A percentile compares a stretch with the other conserved stretches of the same genome.
phyloP scores from a whole-genome alignment of 2,113 vertebrate genomes.

The Gambusia affinis region DNA sequence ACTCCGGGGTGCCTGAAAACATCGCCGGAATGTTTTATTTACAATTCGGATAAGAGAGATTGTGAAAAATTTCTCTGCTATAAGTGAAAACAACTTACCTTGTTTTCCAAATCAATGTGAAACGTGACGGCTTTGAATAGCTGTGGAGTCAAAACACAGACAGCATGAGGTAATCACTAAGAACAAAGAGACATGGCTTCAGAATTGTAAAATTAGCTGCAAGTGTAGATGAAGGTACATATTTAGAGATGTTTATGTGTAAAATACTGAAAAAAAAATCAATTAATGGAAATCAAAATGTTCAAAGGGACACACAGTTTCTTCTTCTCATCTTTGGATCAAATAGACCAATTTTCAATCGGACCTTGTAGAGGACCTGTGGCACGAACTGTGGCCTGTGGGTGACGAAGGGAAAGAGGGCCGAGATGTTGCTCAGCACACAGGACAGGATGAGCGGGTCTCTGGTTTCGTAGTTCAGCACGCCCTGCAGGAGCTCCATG shows the following conservation, averaged over 20 bases:
- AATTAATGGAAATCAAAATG: too few species aligned
- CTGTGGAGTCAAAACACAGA: slow-evolving; percentile 66
- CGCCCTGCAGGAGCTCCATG: slow-evolving; percentile 88
- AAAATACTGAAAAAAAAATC: not conserved
- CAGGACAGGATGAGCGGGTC: slow-evolving; percentile 95
- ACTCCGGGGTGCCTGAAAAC: slow-evolving; percentile 86
- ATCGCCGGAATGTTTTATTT: not conserved
- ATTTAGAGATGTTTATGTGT: too few species aligned
- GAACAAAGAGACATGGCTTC: not conserved
- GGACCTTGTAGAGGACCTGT: slow-evolving; percentile 91
- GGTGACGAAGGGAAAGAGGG: slow-evolving; percentile 90
- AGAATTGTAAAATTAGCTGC: not conserved
- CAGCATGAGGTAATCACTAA: not conserved
- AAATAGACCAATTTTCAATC: not conserved
- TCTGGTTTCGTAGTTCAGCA: slow-evolving; percentile 89
- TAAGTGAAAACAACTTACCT: slow-evolving; percentile 76
- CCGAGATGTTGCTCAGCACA: slow-evolving; percentile 91
- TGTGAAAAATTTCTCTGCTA: not conserved
- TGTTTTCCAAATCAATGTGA: slow-evolving; percentile 87
- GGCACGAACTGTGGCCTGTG: slow-evolving; percentile 86
- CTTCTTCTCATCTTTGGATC: not conserved
- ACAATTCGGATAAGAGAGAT: not conserved
- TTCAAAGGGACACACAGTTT: not conserved
- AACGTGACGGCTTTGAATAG: slow-evolving; percentile 91
- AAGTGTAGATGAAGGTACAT: too few species aligned